Evolutionary conservation across 2,888 invertebrate genomes (phyloP).

Genomic region (Leucoptera coffeella): DNA sequence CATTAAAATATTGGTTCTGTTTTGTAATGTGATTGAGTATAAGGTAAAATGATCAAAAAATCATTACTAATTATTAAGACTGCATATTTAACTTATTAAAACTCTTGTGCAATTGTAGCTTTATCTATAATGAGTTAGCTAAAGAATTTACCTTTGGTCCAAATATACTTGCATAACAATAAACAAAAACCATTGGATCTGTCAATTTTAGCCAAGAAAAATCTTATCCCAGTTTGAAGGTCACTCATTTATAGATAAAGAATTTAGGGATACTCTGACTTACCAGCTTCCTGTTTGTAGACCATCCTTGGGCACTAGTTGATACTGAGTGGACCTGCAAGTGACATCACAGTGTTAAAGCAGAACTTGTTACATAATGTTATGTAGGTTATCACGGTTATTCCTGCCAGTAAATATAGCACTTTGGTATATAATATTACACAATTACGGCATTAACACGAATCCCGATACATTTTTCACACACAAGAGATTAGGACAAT

Average conservation of each 20-base stretch:
- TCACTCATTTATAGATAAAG: constrained; percentile 3
- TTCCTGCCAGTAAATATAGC: too few species aligned
- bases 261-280: constrained; percentile 26
- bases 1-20: too few species aligned
- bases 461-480: too few species aligned
- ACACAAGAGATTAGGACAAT: constrained; percentile 10
- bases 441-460: too few species aligned
- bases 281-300: constrained; percentile 72
- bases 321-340: constrained; percentile 72
- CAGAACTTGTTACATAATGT: constrained; percentile 47
- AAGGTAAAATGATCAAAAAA: too few species aligned
- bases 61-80: too few species aligned
- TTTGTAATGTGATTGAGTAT: too few species aligned
- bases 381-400: constrained; percentile 37
- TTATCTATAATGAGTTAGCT: not conserved
- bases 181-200: not conserved
- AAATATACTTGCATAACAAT: not conserved
- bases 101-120: too few species aligned
- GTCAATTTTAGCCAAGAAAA: not conserved
- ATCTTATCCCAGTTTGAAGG: constrained; percentile 1
- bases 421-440: too few species aligned
- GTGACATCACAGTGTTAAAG: constrained; percentile 30
- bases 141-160: not conserved
- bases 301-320: constrained; percentile 68
- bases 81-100: too few species aligned